A percentile compares a stretch with the other conserved stretches of the same genome.
Conservation (phyloP, 2,113 vertebrate species). For the Sorex araneus region DNA sequence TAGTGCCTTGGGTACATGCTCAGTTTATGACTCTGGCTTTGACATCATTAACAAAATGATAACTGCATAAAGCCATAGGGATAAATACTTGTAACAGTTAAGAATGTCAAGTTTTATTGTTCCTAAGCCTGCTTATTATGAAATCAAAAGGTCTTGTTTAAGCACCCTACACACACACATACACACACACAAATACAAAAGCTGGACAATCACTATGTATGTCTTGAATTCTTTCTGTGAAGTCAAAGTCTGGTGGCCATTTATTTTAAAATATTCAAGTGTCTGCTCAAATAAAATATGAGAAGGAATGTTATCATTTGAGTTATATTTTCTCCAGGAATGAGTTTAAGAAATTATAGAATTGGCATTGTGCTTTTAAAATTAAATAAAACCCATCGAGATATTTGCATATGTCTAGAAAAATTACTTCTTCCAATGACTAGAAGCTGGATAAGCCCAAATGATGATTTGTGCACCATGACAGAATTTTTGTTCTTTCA, state of each 20-base stretch:
- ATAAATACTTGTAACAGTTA: slow-evolving; percentile 68
- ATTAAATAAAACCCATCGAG: slow-evolving; percentile 67
- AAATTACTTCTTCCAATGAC: slow-evolving; percentile 39
- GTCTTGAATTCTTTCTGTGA: slow-evolving; percentile 47
- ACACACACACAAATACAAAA: neutral
- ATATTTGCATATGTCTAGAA: slow-evolving; percentile 33
- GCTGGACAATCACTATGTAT: neutral
- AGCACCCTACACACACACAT: neutral
- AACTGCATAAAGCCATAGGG: slow-evolving; percentile 71
- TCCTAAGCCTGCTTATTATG: slow-evolving; percentile 69
- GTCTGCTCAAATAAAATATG: slow-evolving; percentile 41
- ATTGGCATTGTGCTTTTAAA: slow-evolving; percentile 2
- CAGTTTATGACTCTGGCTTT: slow-evolving; percentile 75
- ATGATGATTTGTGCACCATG: slow-evolving; percentile 6
- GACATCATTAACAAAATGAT: slow-evolving; percentile 75
- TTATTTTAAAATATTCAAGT: slow-evolving; percentile 20
- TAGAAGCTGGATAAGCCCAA: slow-evolving; percentile 28
- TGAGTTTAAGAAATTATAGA: slow-evolving; percentile 53
- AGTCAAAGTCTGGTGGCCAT: neutral
- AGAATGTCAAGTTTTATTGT: slow-evolving; percentile 83
- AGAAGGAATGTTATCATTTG: slow-evolving; percentile 53
- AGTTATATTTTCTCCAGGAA: neutral
- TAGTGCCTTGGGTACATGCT: slow-evolving; percentile 55
- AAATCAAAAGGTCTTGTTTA: slow-evolving; percentile 76
- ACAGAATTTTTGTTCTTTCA: neutral